Base-by-base conservation (phyloP, 2,797 vertebrate genomes). In the Oreonectes daqikongensis region DNA sequence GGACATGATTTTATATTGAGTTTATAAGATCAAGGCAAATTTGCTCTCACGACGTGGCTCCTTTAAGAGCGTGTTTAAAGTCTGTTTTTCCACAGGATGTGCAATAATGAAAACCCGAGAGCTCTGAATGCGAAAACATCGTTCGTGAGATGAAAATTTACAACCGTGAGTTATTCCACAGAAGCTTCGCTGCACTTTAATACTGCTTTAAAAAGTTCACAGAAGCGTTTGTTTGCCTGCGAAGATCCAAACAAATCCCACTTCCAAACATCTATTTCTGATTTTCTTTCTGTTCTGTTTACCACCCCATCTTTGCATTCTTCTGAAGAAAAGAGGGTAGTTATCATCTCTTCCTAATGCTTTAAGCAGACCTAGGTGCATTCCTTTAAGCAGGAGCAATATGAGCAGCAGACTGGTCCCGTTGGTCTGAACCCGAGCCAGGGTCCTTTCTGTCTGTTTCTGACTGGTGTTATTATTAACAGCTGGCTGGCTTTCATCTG, bases 281-380 rank as follows among this genome's bases (percentile, higher is more conserved):
- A 17, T 15, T 57, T 59, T 30, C 10, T 5, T 68, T 59, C 15
- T 59, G 4, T 44, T 35, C 20, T 59, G 32, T 76, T 76, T 68
- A 35, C 50, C 63, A 68, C 52, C 66, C 63, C 63, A 50, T 22
- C 50, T 67, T 40, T 46, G 50, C 61, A 75, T 67, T 75, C 38
- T 32, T 66, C 17, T 59, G 15, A 68, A 52, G 40, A 65, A 48
- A 48, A 24, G 72, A 32, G 44, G 64, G 65, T 35, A 69, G 67
- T 77, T 85, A 69, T 75, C 42, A 48, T 80, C 79, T 69, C 71
- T 52, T 53, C 72, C 66, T 87, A 84, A 93, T 89, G 86, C 80
- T 67, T 87, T 83, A 64, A 87, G 77, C 91, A 93, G 91, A 86
- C 77, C n/a, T 44, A 4, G 40, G 48, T 80, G 35, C 79, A 48